These are phyloP conservation scores for Nephila pilipes DNA, from an alignment of 1,140 invertebrate genomes.

Conservation along the genomic window DNA sequence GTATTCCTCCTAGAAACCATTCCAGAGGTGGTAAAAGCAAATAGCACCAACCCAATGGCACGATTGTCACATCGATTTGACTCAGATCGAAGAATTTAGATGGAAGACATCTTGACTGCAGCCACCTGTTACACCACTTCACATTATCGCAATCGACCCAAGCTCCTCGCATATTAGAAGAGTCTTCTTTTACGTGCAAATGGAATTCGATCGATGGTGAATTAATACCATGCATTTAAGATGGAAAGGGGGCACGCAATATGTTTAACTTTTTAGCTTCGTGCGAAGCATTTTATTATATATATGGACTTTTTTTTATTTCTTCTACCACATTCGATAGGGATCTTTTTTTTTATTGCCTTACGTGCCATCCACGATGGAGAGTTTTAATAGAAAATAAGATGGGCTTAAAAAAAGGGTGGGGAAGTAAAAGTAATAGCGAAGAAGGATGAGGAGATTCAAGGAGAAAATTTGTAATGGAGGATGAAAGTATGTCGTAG, in stretches of 20 bases:
- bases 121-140: slow-evolving; percentile 29
- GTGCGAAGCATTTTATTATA: slow-evolving; percentile 4
- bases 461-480: not conserved
- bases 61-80: slow-evolving; percentile 11
- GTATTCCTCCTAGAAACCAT: not conserved
- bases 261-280: slow-evolving; percentile 24
- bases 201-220: slow-evolving; percentile 36
- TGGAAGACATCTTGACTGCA: slow-evolving; percentile 31
- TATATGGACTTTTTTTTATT: not conserved
- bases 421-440: not conserved
- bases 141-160: slow-evolving; percentile 7
- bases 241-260: not conserved
- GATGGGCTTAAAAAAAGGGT: not conserved
- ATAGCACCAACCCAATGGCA: slow-evolving; percentile 3
- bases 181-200: slow-evolving; percentile 26
- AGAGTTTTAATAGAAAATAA: slow-evolving; percentile 27
- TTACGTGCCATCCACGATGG: not conserved
- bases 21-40: not conserved
- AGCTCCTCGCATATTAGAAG: not conserved
- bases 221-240: slow-evolving; percentile 30
- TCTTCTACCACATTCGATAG: not conserved
- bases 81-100: slow-evolving; percentile 16
- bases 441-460: not conserved
- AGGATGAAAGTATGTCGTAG: not conserved
- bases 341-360: not conserved